These are phyloP conservation scores for Eurytoma californica DNA, from an alignment of 2,888 invertebrate species.

Conservation along the genomic window DNA sequence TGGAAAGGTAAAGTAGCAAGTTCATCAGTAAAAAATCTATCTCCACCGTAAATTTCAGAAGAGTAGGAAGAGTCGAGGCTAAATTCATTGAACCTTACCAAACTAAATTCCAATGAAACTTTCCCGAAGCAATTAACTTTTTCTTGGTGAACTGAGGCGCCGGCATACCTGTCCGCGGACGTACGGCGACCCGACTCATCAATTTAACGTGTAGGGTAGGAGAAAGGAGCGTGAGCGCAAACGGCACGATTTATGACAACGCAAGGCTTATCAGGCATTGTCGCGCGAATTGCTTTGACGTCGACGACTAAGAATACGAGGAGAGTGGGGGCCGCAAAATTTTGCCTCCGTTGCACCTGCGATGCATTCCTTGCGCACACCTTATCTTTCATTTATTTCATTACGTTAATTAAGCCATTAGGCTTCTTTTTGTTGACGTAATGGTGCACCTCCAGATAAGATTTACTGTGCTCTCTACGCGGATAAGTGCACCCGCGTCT, in stretches of 20 bases:
- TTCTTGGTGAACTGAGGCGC: no score
- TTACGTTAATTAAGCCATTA: constrained; percentile 37
- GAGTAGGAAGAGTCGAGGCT: no score
- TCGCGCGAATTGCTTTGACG: not conserved
- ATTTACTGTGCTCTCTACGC: constrained; percentile 31
- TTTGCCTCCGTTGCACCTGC: constrained; percentile 2
- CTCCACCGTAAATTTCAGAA: no score
- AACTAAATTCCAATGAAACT: no score
- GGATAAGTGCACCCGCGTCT: constrained; percentile 31
- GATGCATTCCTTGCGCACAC: not conserved
- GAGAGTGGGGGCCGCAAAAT: not conserved
- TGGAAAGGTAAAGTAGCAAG: no score
- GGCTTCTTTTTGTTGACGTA: constrained; percentile 34
- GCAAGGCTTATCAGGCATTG: not conserved
- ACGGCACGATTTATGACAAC: not conserved
- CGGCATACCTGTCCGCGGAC: no score
- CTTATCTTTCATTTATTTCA: constrained; percentile 15
- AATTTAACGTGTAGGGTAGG: no score
- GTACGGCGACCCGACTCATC: no score
- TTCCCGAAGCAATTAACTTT: no score
- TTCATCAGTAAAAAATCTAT: no score
- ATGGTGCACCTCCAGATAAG: constrained; percentile 19
- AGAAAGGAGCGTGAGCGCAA: not conserved
- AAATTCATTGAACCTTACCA: no score
- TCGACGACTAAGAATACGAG: not conserved